phyloP scores from a whole-genome alignment of 1,140 invertebrate species.

The Camponotus floridanus region DNA sequence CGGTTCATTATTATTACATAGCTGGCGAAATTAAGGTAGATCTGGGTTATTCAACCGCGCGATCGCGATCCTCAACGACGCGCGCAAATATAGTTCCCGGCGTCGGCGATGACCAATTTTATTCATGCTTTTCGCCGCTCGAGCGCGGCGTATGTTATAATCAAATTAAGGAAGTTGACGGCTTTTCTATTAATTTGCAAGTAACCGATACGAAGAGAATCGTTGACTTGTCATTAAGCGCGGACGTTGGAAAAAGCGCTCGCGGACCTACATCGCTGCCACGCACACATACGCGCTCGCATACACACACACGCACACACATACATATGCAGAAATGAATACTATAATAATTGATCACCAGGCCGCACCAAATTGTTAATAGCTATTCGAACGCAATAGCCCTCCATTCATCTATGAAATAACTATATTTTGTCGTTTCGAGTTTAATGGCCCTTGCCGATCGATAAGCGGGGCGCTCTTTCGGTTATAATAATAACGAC shows the following conservation, averaged over 20 bases:
- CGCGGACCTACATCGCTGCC: not conserved
- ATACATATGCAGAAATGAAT: conserved; percentile 10
- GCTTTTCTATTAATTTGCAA: conserved; percentile 32
- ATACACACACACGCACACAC: too few relatives aligned
- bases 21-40: conserved; percentile 35
- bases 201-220: conserved; percentile 32
- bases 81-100: conserved; percentile 21
- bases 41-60: conserved; percentile 31
- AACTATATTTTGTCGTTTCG: conserved; percentile 62
- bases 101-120: conserved; percentile 2
- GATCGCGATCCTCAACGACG: conserved; percentile 16
- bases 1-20: not conserved
- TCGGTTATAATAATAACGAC: conserved; percentile 69
- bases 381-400: conserved; percentile 54
- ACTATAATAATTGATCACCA: conserved; percentile 48
- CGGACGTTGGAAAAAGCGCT: not conserved
- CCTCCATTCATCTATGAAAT: conserved; percentile 63
- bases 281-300: too few relatives aligned
- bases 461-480: conserved; percentile 45
- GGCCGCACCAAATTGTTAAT: conserved; percentile 55
- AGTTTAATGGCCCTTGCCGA: conserved; percentile 60
- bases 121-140: conserved; percentile 14
- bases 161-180: conserved; percentile 25
- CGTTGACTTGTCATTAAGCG: not conserved
- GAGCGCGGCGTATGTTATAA: not conserved